phyloP scores from a whole-genome alignment of 1,140 invertebrate genomes.

The Pogonognathellus flavescens region DNA sequence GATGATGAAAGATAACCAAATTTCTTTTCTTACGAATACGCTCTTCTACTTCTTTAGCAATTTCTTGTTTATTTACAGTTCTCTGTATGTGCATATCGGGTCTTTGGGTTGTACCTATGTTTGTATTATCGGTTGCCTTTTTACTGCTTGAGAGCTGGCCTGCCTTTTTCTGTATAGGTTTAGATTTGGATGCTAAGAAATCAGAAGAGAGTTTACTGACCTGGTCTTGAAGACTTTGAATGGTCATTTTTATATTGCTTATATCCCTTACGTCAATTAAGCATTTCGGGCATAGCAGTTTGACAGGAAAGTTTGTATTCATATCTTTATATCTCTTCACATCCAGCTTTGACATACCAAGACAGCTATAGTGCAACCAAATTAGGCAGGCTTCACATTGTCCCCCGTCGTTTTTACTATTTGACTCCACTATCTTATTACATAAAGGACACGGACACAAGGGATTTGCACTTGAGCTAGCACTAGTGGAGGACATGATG shows the following conservation, averaged over 20 bases:
- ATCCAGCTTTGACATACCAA: not conserved
- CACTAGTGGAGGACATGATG: no score
- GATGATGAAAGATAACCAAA: not conserved
- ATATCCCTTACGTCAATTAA: not conserved
- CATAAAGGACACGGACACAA: not conserved
- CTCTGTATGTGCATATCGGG: not conserved
- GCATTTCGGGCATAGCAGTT: not conserved
- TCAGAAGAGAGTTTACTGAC: not conserved
- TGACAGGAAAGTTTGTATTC: not conserved
- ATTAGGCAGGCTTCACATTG: not conserved
- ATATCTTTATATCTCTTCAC: not conserved
- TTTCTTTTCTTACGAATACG: not conserved
- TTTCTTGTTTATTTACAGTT: not conserved
- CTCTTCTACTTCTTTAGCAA: not conserved
- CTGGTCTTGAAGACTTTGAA: not conserved
- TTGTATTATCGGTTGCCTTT: no score
- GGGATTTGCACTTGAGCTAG: no score
- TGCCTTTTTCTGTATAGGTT: no score
- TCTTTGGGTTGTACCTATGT: no score
- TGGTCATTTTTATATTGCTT: not conserved
- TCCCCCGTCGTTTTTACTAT: not conserved
- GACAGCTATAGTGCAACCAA: not conserved
- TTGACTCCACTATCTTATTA: not conserved
- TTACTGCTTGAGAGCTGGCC: no score
- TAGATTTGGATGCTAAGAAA: not conserved